phyloP scores from a whole-genome alignment of 1,140 invertebrate species.

The Sarcophaga bullata region DNA sequence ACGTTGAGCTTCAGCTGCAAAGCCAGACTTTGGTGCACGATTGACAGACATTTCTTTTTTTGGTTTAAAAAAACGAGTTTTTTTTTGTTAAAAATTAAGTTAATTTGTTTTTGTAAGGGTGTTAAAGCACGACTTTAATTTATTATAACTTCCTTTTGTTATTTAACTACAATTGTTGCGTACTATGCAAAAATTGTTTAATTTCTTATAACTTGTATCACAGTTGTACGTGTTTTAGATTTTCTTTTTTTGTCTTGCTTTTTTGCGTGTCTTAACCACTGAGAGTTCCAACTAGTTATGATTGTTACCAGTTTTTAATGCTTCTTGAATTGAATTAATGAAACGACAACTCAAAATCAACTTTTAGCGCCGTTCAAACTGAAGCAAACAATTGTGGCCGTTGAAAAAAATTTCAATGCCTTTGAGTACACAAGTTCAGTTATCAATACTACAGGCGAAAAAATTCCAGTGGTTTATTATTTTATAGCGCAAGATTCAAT shows the following conservation, averaged over 20 bases:
- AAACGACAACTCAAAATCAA: too few relatives aligned
- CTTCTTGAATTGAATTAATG: neutral
- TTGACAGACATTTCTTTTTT: constrained; percentile 79
- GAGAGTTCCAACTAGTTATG: constrained; percentile 21
- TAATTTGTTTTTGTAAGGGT: constrained; percentile 5
- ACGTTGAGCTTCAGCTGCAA: constrained; percentile 91
- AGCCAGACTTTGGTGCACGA: constrained; percentile 91
- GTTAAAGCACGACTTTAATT: neutral
- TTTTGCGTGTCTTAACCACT: neutral
- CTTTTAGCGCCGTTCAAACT: too few relatives aligned
- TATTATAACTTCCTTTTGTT: neutral
- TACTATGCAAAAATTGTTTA: constrained; percentile 31
- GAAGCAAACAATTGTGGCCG: too few relatives aligned
- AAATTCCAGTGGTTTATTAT: too few relatives aligned
- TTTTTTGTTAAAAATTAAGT: constrained; percentile 1
- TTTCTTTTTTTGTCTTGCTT: neutral
- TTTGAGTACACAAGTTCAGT: too few relatives aligned
- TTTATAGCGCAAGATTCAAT: too few relatives aligned
- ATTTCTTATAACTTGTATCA: constrained; percentile 6
- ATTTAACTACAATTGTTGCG: constrained; percentile 8
- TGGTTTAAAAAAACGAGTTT: constrained; percentile 51
- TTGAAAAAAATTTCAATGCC: too few relatives aligned
- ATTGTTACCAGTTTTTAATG: constrained; percentile 21
- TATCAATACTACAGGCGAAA: too few relatives aligned
- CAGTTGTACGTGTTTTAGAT: constrained; percentile 20